Percentiles rank a stretch among this genome's conserved stretches.
Evolutionary conservation across 2,888 invertebrate genomes (phyloP).

Genomic region (Catocala nupta): DNA sequence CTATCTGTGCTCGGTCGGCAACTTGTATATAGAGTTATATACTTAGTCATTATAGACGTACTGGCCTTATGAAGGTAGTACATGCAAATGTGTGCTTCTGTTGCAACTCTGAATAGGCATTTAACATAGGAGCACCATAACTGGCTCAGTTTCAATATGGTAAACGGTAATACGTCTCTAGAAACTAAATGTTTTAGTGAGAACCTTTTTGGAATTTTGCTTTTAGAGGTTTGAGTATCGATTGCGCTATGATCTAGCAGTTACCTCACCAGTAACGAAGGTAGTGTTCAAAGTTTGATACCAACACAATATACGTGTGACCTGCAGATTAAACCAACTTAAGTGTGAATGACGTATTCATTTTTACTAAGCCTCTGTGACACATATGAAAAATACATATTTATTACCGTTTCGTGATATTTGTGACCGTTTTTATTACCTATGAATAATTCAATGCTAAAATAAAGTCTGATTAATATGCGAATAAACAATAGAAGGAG

Average conservation of each 20-base stretch:
- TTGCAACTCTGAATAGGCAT: constrained; percentile 63
- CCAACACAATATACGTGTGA: no score
- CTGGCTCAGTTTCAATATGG: constrained; percentile 40
- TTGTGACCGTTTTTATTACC: no score
- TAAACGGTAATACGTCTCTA: constrained; percentile 26
- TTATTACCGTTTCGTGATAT: not conserved
- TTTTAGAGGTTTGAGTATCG: constrained; percentile 8
- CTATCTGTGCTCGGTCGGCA: constrained; percentile 66
- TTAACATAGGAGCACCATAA: constrained; percentile 59
- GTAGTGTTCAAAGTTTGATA: constrained; percentile 11
- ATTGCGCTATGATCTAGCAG: no score
- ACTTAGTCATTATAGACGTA: constrained; percentile 51
- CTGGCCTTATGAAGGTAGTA: constrained; percentile 48
- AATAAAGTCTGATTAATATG: constrained; percentile 23
- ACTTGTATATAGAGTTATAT: constrained; percentile 35
- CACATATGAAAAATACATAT: no score
- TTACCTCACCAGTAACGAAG: no score
- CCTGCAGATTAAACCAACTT: no score
- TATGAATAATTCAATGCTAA: constrained; percentile 26
- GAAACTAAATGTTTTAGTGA: constrained; percentile 11
- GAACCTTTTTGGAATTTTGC: constrained; percentile 21
- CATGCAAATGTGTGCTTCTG: constrained; percentile 65
- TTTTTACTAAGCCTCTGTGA: no score
- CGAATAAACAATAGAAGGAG: constrained; percentile 14
- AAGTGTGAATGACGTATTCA: no score